Evolutionary conservation across 2,888 invertebrate genomes (phyloP), one percentile per base, ranked within the genome.

Genomic region (Xestobium rufovillosum): DNA sequence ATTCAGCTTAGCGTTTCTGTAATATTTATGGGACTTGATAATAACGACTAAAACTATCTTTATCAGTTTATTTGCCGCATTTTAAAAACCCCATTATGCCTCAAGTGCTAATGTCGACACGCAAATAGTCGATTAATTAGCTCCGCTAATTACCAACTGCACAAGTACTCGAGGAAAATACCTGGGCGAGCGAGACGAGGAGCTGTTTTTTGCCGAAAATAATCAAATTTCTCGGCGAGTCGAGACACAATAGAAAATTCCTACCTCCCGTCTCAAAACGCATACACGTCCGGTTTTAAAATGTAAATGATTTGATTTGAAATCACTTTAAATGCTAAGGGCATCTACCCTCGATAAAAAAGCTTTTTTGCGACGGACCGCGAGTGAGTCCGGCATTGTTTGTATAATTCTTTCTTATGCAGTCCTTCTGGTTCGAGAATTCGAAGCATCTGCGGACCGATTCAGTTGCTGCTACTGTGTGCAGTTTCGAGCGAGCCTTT

Each of bases 331-430:
- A 59, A 61, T 61, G 57, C 59, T 60, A 57, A 59, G 56, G 56
- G 60, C 55, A 48, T 57, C 51, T 42, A 44, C 45, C 44, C 47
- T 43, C 38, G 23, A n/a, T 19, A 19, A 19, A 19, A 19, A 19
- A 19, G 23, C 23, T 19, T n/a, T n/a, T n/a, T n/a, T n/a, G 23
- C 23, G n/a, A 19, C 6, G 23, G 23, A 19, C 23, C 23, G 6
- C 6, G n/a, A 19, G 23, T 19, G 6, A 6, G 23, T 19, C 23
- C 23, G 6, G 56, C 59, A 60, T 61, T 61, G 60, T 61, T 60
- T 61, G 61, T 57, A 52, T 56, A 60, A 59, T 59, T 52, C 55
- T 58, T 60, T 60, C 57, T 60, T 59, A 59, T 61, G 58, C 61
- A 55, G 57, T 52, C 55, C 52, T 50, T 49, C 50, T 44, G 49